Percentiles rank a stretch among this genome's conserved stretches.
Conservation (phyloP, 2,797 vertebrate species). For the Argya squamiceps region DNA sequence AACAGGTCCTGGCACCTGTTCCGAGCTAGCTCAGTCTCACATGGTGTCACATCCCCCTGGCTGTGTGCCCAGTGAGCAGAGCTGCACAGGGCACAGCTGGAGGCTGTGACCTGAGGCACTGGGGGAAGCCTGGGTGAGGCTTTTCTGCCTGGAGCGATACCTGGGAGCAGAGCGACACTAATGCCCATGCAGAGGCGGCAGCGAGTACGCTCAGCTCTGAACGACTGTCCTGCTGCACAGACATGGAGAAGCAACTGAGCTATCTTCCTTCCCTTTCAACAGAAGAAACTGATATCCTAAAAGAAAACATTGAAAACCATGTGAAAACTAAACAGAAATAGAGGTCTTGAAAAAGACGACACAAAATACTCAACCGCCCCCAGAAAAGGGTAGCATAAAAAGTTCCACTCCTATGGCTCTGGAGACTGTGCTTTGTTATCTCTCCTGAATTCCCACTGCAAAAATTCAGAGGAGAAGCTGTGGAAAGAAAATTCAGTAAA, state of each 20-base stretch:
- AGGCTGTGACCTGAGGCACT: neutral
- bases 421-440: neutral
- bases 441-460: neutral
- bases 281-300: constrained; percentile 59
- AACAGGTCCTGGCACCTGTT: neutral
- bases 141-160: constrained; percentile 46
- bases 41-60: neutral
- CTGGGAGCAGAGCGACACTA: constrained; percentile 56
- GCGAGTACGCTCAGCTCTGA: constrained; percentile 36
- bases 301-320: constrained; percentile 62
- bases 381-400: neutral
- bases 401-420: neutral
- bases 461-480: neutral
- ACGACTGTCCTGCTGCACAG: constrained; percentile 53
- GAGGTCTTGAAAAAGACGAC: neutral
- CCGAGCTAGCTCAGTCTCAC: neutral
- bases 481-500: constrained; percentile 30
- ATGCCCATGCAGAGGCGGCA: constrained; percentile 48
- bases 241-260: constrained; percentile 65
- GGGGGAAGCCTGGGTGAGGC: neutral
- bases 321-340: constrained; percentile 54
- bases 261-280: constrained; percentile 66
- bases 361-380: neutral
- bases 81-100: neutral
- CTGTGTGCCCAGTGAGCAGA: neutral